Percentiles rank a stretch among this genome's conserved stretches.
phyloP scores from a whole-genome alignment of 2,888 invertebrate genomes.

The Diabrotica balteata region DNA sequence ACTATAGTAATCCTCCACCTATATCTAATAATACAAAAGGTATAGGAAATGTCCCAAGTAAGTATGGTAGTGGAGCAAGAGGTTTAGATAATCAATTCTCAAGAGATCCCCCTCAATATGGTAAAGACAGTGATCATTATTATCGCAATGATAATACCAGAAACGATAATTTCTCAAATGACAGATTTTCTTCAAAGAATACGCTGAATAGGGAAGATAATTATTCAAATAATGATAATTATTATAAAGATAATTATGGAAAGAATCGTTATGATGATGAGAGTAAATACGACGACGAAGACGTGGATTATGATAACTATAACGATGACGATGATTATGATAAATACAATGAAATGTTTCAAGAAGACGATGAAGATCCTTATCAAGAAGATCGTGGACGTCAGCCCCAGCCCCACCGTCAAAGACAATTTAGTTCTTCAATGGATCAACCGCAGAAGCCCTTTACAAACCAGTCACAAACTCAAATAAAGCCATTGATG shows the following conservation, averaged over 20 bases:
- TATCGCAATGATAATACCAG: conserved; percentile 19
- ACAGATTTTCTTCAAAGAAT: conserved; percentile 23
- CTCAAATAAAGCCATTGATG: no score
- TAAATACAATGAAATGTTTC: conserved; percentile 42
- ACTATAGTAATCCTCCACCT: neutral
- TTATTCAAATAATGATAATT: conserved; percentile 22
- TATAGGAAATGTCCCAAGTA: conserved; percentile 15
- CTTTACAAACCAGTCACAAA: no score
- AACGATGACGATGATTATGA: conserved; percentile 45
- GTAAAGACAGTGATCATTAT: no score
- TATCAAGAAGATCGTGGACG: conserved; percentile 23
- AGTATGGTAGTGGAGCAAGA: neutral
- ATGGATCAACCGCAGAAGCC: neutral
- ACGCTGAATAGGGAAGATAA: conserved; percentile 15
- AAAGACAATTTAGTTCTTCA: neutral
- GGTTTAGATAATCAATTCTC: neutral
- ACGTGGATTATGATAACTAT: conserved; percentile 38
- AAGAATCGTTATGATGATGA: conserved; percentile 14
- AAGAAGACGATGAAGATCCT: conserved; percentile 42
- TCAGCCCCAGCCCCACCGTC: neutral
- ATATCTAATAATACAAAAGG: conserved; percentile 24
- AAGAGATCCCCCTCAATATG: neutral
- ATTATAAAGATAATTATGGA: conserved; percentile 10
- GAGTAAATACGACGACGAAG: conserved; percentile 9
- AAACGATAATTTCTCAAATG: conserved; percentile 20